These are phyloP conservation scores for Theonella swinhoei DNA, from an alignment of 37 sponge, comb jelly and placozoan genomes.

Conservation along the genomic window DNA sequence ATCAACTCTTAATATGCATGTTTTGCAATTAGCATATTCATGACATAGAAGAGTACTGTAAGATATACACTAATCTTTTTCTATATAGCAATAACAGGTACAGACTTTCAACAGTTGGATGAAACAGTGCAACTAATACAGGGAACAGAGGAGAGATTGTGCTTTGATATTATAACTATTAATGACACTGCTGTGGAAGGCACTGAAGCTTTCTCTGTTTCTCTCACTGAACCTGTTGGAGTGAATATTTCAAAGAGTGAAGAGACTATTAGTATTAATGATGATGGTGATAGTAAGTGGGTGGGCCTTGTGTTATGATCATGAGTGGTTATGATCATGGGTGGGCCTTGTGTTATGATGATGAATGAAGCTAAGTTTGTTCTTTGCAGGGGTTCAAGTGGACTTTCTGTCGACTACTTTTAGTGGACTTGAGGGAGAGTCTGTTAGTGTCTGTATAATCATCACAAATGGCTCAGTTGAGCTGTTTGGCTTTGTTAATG, in stretches of 20 bases:
- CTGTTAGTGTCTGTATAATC: neutral
- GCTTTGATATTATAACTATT: neutral
- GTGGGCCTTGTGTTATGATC: too few species aligned
- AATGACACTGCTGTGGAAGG: neutral
- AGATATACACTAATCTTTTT: neutral
- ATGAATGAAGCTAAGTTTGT: too few species aligned
- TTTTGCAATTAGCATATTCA: too few species aligned
- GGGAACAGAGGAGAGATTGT: neutral
- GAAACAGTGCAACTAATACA: neutral
- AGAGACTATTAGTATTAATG: neutral
- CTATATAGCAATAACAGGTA: neutral
- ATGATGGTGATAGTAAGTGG: neutral
- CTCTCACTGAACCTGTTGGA: neutral
- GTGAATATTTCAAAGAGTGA: neutral
- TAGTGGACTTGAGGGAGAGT: neutral
- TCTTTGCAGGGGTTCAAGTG: neutral
- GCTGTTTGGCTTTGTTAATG: neutral
- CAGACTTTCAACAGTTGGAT: neutral
- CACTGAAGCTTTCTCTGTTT: neutral
- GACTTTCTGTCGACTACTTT: neutral
- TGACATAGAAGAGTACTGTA: too few species aligned
- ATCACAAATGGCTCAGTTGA: neutral
- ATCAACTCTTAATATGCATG: too few species aligned
- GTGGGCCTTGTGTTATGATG: too few species aligned
- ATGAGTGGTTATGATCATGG: too few species aligned